Evolutionary conservation across 1,140 invertebrate genomes (phyloP).

Genomic region (Danaus plexippus): DNA sequence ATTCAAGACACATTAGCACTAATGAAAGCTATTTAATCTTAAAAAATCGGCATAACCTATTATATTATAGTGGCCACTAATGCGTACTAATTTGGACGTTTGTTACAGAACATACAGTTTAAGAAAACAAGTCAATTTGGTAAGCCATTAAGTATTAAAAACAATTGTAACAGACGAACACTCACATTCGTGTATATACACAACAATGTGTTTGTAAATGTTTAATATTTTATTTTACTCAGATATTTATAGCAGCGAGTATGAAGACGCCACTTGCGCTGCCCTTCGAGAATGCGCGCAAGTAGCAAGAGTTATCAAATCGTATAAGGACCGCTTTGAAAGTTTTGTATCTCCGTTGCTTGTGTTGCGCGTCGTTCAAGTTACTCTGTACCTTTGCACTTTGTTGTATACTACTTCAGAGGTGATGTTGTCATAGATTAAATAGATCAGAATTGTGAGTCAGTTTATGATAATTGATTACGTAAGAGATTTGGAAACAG

Average conservation of each 20-base stretch:
- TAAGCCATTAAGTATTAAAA: too few species aligned
- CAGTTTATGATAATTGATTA: too few species aligned
- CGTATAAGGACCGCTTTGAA: conserved; percentile 42
- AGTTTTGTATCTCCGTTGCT: conserved; percentile 51
- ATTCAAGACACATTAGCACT: neutral
- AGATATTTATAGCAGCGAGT: conserved; percentile 43
- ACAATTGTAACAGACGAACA: too few species aligned
- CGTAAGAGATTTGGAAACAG: too few species aligned
- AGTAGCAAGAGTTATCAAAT: conserved; percentile 30
- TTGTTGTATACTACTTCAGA: conserved; percentile 48
- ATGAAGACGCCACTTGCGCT: conserved; percentile 31
- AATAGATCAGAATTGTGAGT: too few species aligned
- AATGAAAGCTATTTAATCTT: neutral
- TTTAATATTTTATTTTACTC: conserved; percentile 7
- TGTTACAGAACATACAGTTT: too few species aligned
- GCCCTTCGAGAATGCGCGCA: conserved; percentile 42
- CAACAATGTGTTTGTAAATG: too few species aligned
- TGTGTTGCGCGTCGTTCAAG: conserved; percentile 47
- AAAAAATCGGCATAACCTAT: neutral
- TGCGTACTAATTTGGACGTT: too few species aligned
- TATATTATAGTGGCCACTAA: neutral
- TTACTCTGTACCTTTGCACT: conserved; percentile 55
- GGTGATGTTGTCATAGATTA: too few species aligned
- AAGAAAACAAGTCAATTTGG: too few species aligned
- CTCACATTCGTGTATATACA: too few species aligned